Base-by-base conservation (phyloP, 2,113 vertebrate species). In the Oncorhynchus masou region DNA sequence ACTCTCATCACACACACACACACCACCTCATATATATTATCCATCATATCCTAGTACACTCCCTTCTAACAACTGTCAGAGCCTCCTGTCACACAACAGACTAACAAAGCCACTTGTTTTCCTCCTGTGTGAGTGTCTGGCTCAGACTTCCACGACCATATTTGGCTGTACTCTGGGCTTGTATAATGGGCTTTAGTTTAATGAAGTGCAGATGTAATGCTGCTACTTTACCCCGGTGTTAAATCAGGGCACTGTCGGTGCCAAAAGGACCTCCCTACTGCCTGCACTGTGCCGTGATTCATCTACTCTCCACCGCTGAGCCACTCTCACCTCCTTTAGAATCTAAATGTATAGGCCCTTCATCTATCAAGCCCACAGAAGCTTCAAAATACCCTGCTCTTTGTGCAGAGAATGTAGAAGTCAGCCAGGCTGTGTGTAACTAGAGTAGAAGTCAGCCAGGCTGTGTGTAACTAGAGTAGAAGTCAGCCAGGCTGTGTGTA, bases 141-240 rank as follows among this genome's bases (percentile, higher is more conserved):
- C 29, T 51, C 29, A 16, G 16, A n/a, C 34, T 22, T 25, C 39
- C n/a, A 15, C 2, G 7, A 25, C 34, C 65, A 29, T 15, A 12
- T 59, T 12, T 70, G n/a, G 27, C 60, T 13, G 49, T 51, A 3
- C 49, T 16, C 13, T 3, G 62, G 74, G n/a, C 72, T 60, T 27
- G 73, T 74, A 31, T 73, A 73, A 75, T 70, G 27, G n/a, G 1
- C 2, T 66, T 83, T 86, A 86, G 59, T 83, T 88, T 85, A 73
- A 83, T 82, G 79, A 80, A 81, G 85, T 75, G 31, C 74, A 84
- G 82, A 77, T 86, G 81, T 79, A 85, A 79, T 82, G 81, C 76
- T 68, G 62, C 69, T 66, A 76, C 82, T 79, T 82, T 49, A 71
- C 6, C 3, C 31, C 8, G 59, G 71, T 84, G 70, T 82, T 87